Evolutionary conservation across 2,888 invertebrate species (phyloP).

Genomic region (Apamea crenata): DNA sequence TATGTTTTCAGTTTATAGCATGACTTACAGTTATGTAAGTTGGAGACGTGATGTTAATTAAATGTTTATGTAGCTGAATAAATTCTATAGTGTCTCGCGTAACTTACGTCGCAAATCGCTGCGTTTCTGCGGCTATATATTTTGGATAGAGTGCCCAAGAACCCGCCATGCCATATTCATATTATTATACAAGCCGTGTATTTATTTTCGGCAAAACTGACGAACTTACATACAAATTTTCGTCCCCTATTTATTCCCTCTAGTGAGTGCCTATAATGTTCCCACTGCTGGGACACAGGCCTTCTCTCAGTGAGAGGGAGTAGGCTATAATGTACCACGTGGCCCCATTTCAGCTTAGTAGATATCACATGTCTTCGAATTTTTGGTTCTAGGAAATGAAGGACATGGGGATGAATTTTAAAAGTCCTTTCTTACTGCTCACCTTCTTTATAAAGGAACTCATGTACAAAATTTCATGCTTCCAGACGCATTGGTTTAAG

Average conservation of each 20-base stretch:
- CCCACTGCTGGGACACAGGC: neutral
- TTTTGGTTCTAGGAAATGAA: neutral
- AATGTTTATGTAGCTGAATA: slow-evolving; percentile 6
- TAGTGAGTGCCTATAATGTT: too few species aligned
- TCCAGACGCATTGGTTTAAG: neutral
- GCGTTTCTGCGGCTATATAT: neutral
- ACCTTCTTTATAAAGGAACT: neutral
- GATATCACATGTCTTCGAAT: neutral
- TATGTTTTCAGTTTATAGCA: slow-evolving; percentile 26
- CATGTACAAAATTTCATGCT: neutral
- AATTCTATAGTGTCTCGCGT: neutral
- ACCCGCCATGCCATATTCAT: neutral
- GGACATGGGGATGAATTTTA: neutral
- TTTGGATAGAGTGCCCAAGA: neutral
- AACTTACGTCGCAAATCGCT: neutral
- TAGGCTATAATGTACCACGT: neutral
- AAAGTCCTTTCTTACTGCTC: neutral
- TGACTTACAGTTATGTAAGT: slow-evolving; percentile 14
- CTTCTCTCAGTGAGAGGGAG: neutral
- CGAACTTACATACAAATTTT: neutral
- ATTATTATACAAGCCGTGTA: neutral
- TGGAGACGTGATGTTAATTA: slow-evolving; percentile 7
- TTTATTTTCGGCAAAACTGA: neutral
- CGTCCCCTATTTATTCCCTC: neutral
- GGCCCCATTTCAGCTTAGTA: neutral